Evolutionary conservation across 2,888 invertebrate species (phyloP), one percentile per base, ranked within the genome.

Genomic region (Meliscaeva auricollis): DNA sequence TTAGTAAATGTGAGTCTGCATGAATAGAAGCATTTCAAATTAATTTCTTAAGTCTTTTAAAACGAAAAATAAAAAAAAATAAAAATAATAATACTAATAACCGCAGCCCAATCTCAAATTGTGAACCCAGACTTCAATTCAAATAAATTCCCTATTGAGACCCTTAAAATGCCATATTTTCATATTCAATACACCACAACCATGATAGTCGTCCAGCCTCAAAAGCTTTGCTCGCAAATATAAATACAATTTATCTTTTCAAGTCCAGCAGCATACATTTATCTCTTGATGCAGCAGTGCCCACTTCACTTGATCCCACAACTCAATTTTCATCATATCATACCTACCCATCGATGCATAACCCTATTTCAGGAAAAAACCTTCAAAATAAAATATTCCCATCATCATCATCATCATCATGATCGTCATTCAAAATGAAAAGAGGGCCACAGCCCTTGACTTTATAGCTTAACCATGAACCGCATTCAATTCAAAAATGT

Each of bases 361-460:
- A 46, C 64, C 46, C 62, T 30, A 44, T 62, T 26, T 30, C 8
- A 22, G 11, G 17, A 26, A 62, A n/a, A 44, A 62, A 44, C 41
- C 44, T 44, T 62, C 44, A 44, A 44, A 46, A 44, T 26, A 26
- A 26, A 26, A 26, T 26, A 26, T 26, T 26, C 26, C 4, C 26
- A 4, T 26, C 3, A 4, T 26, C 3, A 3, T 26, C 26, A 26
- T 26, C 26, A 26, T 26, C 26, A 26, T 26, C 41, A 60, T 41
- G 6, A 13, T 22, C 50, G 22, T 26, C 72, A 73, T 44, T 66
- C 58, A 70, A 58, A 70, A 26, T 15, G 76, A 30, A 70, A 41
- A 70, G 60, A 69, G 38, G 32, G 54, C 38, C 11, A 13, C 30
- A 73, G 68, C 78, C 60, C 68, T 78, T 78, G 82, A 74, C 74